A percentile compares a stretch with the other conserved stretches of the same genome.
Conservation (phyloP, 2,113 vertebrate species). For the Nesoenas mayeri region DNA sequence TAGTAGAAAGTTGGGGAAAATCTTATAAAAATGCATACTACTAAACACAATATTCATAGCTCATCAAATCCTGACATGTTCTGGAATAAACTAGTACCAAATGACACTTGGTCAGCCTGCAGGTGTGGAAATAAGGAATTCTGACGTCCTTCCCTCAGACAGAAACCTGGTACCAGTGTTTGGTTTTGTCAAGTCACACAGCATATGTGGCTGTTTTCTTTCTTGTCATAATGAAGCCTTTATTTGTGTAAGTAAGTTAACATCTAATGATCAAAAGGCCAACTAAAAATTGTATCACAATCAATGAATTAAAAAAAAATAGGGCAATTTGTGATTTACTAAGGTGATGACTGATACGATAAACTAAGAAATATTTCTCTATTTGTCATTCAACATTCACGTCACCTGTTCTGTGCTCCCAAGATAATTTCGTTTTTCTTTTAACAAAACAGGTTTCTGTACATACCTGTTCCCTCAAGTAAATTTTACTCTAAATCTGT, state of each 20-base stretch:
- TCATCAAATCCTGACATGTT: constrained; percentile 60
- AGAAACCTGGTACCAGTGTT: not conserved
- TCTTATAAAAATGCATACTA: constrained; percentile 57
- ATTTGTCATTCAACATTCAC: not conserved
- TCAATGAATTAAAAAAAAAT: not conserved
- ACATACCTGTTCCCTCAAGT: not conserved
- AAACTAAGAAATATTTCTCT: not conserved
- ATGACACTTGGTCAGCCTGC: not conserved
- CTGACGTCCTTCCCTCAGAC: not conserved
- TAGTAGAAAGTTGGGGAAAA: not conserved
- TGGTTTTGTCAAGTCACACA: not conserved
- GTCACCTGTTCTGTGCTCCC: not conserved
- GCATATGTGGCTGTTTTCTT: not conserved
- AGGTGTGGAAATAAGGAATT: not conserved
- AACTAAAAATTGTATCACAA: not conserved
- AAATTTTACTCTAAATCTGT: not conserved
- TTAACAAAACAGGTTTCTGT: not conserved
- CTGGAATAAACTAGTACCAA: constrained; percentile 55
- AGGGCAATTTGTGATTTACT: not conserved
- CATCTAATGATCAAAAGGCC: not conserved
- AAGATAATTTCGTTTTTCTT: not conserved
- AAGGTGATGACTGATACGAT: not conserved
- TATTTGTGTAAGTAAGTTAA: not conserved
- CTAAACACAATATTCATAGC: constrained; percentile 52
- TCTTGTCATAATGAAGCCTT: not conserved